Conservation (phyloP, 2,113 vertebrate genomes). For the Alces alces region DNA sequence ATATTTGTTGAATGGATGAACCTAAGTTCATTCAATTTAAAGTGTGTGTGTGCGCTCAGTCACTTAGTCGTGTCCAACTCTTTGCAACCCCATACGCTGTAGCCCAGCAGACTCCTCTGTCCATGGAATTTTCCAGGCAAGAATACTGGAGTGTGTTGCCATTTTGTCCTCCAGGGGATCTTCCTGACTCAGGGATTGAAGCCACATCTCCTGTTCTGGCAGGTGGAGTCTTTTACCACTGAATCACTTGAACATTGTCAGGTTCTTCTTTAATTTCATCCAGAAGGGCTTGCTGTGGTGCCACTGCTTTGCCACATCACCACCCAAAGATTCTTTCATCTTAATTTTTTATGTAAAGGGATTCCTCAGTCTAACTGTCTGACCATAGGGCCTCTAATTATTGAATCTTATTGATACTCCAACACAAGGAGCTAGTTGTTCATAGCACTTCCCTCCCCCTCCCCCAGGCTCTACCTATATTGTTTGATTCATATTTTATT, state of each 20-base stretch:
- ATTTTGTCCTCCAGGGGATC: neutral
- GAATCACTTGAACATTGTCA: constrained; percentile 83
- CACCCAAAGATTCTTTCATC: constrained; percentile 92
- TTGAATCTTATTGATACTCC: neutral
- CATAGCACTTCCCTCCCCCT: neutral
- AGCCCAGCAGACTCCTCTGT: neutral
- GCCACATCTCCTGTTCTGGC: neutral
- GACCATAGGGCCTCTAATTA: neutral
- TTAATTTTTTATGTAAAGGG: constrained; percentile 81
- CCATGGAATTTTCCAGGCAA: neutral
- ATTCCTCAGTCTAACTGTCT: constrained; percentile 72
- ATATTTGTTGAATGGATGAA: neutral
- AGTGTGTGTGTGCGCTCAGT: neutral
- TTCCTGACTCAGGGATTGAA: neutral
- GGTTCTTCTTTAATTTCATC: constrained; percentile 92
- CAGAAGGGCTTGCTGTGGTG: constrained; percentile 80
- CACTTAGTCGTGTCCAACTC: neutral
- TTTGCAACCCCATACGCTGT: neutral
- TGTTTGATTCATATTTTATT: neutral
- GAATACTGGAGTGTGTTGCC: neutral
- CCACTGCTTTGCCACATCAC: constrained; percentile 87
- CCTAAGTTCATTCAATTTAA: neutral
- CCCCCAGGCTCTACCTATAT: neutral
- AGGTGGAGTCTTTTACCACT: neutral
- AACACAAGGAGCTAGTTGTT: neutral